Base-by-base conservation (phyloP, 2,113 vertebrate species). In the Xiphophorus hellerii region DNA sequence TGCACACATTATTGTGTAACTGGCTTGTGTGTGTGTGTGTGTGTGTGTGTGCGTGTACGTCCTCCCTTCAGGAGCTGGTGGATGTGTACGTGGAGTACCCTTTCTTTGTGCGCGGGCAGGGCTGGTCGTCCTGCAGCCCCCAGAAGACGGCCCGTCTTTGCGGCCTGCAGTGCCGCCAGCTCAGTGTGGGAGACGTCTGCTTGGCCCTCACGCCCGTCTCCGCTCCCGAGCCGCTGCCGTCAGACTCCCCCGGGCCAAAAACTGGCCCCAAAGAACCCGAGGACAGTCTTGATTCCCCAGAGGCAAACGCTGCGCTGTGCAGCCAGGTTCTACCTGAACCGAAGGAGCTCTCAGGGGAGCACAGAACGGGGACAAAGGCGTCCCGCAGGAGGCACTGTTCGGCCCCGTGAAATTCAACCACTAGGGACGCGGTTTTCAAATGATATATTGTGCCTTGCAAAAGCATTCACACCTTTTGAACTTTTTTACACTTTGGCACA, bases 71-170 rank as follows among this genome's bases (percentile, higher is more conserved):
- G 94, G 92, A 95, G 87, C 30, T 87, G 73, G 87, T 95, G 81
- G 94, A 95, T 48, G 94, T 95, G 77, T 94, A 92, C 25, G 88
- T 88, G 72, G 94, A 94, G 84, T 94, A 94, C 61, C 94, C 94
- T 0, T 94, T 95, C 80, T 95, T 94, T 62, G 94, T 95, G 51
- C 92, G 90, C 9, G 91, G 89, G 3, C 86, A 28, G 9, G 94
- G 94, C 81, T 95, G 94, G 94, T 94, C 94, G 6, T 95, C 94
- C 69, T 95, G 94, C 86, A 89, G 87, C 81, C 94, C 94, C 27
- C 89, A 93, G 77, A 90, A 82, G 80, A 95, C 94, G 0, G 84
- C 89, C 66, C 90, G 72, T 73, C 90, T 94, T 62, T 95, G 94
- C 35, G 93, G 92, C 69, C 92, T 95, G 37, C 88, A 77, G 66